phyloP scores from a whole-genome alignment of 2,797 vertebrate species.

The Nyctibius grandis region DNA sequence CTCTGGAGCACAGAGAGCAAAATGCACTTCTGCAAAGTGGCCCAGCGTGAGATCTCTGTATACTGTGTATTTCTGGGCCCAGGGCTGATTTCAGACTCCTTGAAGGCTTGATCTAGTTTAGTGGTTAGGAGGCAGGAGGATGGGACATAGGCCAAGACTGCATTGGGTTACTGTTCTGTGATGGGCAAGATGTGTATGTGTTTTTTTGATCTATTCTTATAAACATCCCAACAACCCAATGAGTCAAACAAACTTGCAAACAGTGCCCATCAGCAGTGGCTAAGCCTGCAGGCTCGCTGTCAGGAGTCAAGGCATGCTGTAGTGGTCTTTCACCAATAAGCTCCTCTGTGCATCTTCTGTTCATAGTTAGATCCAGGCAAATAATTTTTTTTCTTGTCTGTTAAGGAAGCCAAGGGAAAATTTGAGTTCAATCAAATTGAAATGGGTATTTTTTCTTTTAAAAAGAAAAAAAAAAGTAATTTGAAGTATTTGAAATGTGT shows the following conservation, averaged over 20 bases:
- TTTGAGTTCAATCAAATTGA: not conserved
- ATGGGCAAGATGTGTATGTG: not conserved
- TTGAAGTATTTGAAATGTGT: not conserved
- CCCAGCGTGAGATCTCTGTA: not conserved
- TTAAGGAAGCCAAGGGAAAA: not conserved
- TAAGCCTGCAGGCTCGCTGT: not conserved
- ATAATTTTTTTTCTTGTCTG: not conserved
- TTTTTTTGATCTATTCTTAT: not conserved
- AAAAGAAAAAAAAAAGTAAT: not conserved
- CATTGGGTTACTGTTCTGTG: not conserved
- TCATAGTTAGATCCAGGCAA: not conserved
- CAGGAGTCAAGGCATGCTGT: not conserved
- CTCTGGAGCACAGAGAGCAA: not conserved
- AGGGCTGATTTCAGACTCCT: not conserved
- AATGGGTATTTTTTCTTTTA: not conserved
- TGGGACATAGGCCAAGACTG: not conserved
- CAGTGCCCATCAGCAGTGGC: not conserved
- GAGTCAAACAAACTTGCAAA: not conserved
- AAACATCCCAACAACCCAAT: not conserved
- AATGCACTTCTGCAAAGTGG: not conserved
- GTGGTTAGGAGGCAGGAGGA: not conserved
- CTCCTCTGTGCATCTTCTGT: not conserved
- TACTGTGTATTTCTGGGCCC: not conserved
- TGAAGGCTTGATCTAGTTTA: not conserved
- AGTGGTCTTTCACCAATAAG: fast-evolving